Conservation (phyloP, 2,113 vertebrate genomes). For the Ictidomys tridecemlineatus region DNA sequence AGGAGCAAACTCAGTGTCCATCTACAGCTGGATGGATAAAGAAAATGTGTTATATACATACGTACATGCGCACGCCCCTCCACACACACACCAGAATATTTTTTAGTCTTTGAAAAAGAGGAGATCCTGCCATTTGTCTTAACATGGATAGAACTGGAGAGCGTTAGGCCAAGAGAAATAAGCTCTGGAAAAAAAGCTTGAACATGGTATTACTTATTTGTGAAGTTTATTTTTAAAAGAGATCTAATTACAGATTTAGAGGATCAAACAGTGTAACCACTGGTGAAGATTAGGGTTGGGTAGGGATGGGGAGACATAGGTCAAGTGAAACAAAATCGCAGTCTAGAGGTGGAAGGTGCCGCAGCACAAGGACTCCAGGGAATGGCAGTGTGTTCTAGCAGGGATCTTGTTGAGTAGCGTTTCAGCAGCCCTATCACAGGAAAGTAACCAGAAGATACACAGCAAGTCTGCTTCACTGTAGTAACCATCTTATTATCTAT, state of each 20-base stretch:
- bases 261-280: neutral
- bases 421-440: neutral
- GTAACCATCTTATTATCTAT: neutral
- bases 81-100: too few species aligned
- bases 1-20: too few species aligned
- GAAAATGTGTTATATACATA: neutral
- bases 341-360: accelerated
- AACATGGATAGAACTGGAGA: neutral
- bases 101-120: neutral
- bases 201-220: too few species aligned
- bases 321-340: neutral
- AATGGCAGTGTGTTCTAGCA: accelerated
- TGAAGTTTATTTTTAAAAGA: neutral
- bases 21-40: too few species aligned
- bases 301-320: too few species aligned
- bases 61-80: neutral
- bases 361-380: neutral
- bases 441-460: neutral
- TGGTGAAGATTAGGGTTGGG: neutral
- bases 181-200: neutral
- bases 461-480: neutral
- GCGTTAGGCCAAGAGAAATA: neutral
- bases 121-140: neutral
- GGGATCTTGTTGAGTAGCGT: too few species aligned
- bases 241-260: neutral